Evolutionary conservation across 2,797 vertebrate genomes (phyloP), one percentile per base, ranked within the genome.

Genomic region (Alfaro cultratus): DNA sequence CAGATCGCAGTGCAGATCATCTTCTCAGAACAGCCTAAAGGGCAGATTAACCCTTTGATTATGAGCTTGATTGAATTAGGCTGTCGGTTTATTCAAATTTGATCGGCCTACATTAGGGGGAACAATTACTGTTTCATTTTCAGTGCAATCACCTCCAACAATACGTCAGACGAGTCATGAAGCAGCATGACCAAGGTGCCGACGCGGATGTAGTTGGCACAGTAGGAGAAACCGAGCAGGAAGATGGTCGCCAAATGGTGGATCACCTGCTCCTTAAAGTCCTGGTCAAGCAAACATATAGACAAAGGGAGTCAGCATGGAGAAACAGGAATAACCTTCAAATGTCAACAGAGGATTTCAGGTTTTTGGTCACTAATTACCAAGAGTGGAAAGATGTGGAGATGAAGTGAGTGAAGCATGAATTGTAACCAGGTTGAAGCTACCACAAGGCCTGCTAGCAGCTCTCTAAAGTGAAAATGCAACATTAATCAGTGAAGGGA

Each of bases 141-240:
- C 71, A 8, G 73, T 9, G 64, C 71, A 0, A 0, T 84, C 84
- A 99, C 98, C 97, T 99, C 98, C 0, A 99, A 95, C 78, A 99
- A 86, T 82, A 97, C 97, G 87, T 99, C 98, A 0, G 98, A 97
- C 6, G 97, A 96, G 89, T 99, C 98, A 0, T 99, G 98, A 55
- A 98, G 94, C 36, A 97, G 95, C 97, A 99, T 96, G 88, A 99
- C 97, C 79, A 99, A 94, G 0, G 98, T 98, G 45, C 98, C 98
- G 0, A 98, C 94, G 0, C 98, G 97, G 82, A 99, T 92, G 83
- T 97, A 99, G 90, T 98, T 99, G 84, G 97, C 96, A 21, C 96
- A 97, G 95, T 98, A 99, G 76, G 98, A 99, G 95, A 99, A 99
- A 85, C 96, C 96, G 47, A 99, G 96, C 91, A 99, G 95, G 83